Conservation (phyloP, 2,113 vertebrate genomes). For the Leiothrix lutea region DNA sequence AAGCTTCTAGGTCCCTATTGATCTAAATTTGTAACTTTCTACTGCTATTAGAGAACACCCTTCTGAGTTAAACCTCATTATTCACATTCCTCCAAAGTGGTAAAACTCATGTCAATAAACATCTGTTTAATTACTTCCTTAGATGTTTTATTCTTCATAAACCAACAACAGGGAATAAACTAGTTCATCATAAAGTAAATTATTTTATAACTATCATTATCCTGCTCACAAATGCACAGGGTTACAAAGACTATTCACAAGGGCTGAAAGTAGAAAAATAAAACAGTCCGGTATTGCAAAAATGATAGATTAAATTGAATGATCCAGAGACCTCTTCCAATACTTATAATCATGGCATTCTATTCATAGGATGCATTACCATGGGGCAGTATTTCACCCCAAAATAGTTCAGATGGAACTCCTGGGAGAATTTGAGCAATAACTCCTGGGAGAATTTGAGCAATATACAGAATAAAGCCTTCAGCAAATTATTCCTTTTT, state of each 20-base stretch:
- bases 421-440: not conserved
- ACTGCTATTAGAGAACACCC: not conserved
- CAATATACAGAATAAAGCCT: not conserved
- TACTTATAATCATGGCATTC: not conserved
- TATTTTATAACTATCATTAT: not conserved
- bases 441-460: not conserved
- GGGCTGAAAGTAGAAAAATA: not conserved
- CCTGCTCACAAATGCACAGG: not conserved
- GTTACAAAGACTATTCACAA: not conserved
- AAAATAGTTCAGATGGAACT: not conserved
- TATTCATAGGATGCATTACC: not conserved
- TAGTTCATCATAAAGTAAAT: not conserved
- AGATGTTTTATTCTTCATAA: slow-evolving; percentile 1
- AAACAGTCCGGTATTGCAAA: not conserved
- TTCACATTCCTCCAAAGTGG: slow-evolving; percentile 8
- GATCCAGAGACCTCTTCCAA: not conserved
- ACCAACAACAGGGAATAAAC: not conserved
- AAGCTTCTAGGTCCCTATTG: not conserved
- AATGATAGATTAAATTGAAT: not conserved
- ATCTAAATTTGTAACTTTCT: not conserved
- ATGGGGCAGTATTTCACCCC: not conserved
- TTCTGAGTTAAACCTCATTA: not conserved
- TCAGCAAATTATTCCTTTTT: not conserved
- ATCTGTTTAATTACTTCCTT: slow-evolving; percentile 39
- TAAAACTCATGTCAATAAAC: slow-evolving; percentile 18